These are phyloP conservation scores for Harpagifer antarcticus DNA, from an alignment of 2,797 vertebrate genomes.

Conservation along the genomic window DNA sequence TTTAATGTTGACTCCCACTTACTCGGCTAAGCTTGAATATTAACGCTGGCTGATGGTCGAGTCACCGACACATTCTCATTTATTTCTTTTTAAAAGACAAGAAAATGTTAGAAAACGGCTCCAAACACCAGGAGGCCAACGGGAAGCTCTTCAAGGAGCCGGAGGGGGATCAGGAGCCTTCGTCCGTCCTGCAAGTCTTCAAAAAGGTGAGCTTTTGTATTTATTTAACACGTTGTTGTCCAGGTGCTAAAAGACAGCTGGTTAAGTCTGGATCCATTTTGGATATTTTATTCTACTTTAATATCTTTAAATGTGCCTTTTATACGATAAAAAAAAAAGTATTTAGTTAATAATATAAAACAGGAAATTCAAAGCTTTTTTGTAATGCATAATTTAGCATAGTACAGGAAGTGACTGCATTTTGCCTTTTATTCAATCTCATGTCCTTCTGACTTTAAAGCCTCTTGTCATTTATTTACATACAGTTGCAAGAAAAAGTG, in stretches of 20 bases:
- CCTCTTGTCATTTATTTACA: too few relatives aligned
- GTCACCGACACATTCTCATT: background rate
- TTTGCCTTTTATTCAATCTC: background rate
- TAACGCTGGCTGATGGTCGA: too few relatives aligned
- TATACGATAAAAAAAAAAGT: too few relatives aligned
- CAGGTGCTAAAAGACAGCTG: background rate
- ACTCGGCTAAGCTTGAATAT: too few relatives aligned
- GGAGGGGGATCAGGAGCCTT: slow-evolving; percentile 1
- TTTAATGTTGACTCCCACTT: background rate
- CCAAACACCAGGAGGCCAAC: slow-evolving; percentile 22
- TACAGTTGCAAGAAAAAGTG: too few relatives aligned
- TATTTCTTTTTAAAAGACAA: slow-evolving; percentile 6
- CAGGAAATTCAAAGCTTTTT: too few relatives aligned
- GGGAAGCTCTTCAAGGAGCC: background rate
- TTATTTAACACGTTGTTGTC: background rate
- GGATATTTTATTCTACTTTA: too few relatives aligned
- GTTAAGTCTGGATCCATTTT: too few relatives aligned
- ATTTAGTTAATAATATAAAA: background rate
- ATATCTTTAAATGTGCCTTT: background rate
- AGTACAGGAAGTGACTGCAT: background rate
- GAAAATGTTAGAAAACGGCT: background rate
- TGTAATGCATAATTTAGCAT: background rate
- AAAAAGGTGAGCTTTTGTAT: slow-evolving; percentile 82
- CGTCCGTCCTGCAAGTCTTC: slow-evolving; percentile 86
- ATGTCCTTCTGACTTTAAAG: too few relatives aligned